Evolutionary conservation across 2,888 invertebrate genomes (phyloP).

Genomic region (Apamea anceps): DNA sequence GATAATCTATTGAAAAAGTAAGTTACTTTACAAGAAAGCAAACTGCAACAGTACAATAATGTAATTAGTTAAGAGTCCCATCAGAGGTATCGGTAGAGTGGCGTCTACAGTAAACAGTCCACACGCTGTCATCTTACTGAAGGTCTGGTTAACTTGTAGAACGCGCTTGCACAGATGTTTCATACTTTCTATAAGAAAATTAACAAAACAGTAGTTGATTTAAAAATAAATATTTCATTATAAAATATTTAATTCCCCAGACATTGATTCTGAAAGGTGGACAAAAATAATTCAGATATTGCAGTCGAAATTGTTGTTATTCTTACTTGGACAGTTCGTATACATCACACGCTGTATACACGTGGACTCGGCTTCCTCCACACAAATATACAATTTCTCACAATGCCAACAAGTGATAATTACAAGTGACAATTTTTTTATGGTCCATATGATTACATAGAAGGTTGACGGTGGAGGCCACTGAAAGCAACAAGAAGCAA

Average conservation of each 20-base stretch:
- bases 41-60: slow-evolving; percentile 20
- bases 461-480: fast-evolving
- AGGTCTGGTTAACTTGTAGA: slow-evolving; percentile 22
- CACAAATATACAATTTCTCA: slow-evolving; percentile 16
- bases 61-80: background rate
- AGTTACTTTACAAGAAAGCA: background rate
- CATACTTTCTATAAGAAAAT: background rate
- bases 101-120: slow-evolving; percentile 28
- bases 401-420: slow-evolving; percentile 6
- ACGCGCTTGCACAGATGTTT: slow-evolving; percentile 21
- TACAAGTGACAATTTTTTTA: background rate
- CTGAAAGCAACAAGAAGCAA: background rate
- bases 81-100: slow-evolving; percentile 13
- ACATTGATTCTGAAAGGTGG: background rate
- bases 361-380: slow-evolving; percentile 10
- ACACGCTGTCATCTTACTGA: slow-evolving; percentile 33
- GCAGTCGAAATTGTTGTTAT: background rate
- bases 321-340: slow-evolving; percentile 4
- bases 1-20: background rate
- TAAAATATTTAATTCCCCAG: too few species aligned
- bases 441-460: background rate
- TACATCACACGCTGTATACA: slow-evolving; percentile 19
- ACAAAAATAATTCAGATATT: background rate
- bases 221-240: background rate
- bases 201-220: background rate